Percentiles rank a stretch among this genome's conserved stretches.
Conservation (phyloP, 1,140 invertebrate genomes). For the Radopholus similis region DNA sequence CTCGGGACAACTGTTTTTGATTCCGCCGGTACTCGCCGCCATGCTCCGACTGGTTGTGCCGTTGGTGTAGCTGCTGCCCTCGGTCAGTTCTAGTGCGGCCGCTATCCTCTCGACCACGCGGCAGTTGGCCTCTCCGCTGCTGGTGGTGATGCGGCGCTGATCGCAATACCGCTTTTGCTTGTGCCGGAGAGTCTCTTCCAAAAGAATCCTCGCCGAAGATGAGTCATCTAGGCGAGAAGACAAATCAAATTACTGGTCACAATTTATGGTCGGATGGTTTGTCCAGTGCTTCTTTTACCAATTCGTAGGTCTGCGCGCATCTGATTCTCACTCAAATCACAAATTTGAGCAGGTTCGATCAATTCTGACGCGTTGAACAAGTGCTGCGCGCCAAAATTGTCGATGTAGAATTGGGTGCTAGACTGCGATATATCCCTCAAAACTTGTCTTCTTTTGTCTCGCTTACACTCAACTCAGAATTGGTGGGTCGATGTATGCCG, state of each 20-base stretch:
- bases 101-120: slow-evolving; percentile 6
- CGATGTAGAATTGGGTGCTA: slow-evolving; percentile 10
- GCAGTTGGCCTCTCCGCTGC: not conserved
- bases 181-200: slow-evolving; percentile 34
- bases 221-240: slow-evolving; percentile 11
- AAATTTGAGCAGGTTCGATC: slow-evolving; percentile 16
- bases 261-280: not conserved
- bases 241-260: not conserved
- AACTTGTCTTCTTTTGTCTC: not conserved
- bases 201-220: slow-evolving; percentile 20
- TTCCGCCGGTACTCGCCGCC: not conserved
- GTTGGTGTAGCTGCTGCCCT: slow-evolving; percentile 24
- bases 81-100: slow-evolving; percentile 8
- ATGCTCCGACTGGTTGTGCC: slow-evolving; percentile 9
- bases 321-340: slow-evolving; percentile 16
- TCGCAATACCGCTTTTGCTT: slow-evolving; percentile 33
- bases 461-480: not conserved
- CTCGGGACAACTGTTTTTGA: too few relatives aligned
- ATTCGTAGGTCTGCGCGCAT: not conserved
- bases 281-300: not conserved
- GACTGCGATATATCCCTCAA: not conserved
- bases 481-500: slow-evolving; percentile 15
- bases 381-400: slow-evolving; percentile 10
- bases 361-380: slow-evolving; percentile 9
- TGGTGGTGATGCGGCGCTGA: slow-evolving; percentile 36